Conservation (phyloP, 2,797 vertebrate genomes). For the Helicolenus hilgendorfi region DNA sequence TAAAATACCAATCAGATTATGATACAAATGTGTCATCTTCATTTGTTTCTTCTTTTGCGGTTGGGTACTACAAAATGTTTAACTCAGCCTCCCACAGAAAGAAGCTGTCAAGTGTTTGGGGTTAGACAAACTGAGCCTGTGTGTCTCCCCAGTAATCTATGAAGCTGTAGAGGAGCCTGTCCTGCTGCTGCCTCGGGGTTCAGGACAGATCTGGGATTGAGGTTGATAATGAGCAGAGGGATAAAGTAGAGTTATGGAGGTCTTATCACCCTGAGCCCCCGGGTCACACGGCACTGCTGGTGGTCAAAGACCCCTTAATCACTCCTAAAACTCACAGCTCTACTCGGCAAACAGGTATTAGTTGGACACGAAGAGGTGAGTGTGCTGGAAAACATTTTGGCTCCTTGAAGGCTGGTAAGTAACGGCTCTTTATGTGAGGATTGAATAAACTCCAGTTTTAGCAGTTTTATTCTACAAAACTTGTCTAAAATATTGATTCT, state of each 20-base stretch:
- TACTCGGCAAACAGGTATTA: constrained; percentile 25
- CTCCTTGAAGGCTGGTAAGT: not conserved
- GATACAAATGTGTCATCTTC: not conserved
- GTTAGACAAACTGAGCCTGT: constrained; percentile 60
- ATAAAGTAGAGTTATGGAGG: constrained; percentile 88
- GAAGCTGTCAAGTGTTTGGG: constrained; percentile 61
- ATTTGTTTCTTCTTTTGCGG: constrained; percentile 6
- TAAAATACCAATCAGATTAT: not conserved
- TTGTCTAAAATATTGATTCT: not conserved
- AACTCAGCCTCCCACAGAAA: constrained; percentile 14
- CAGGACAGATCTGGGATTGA: constrained; percentile 71
- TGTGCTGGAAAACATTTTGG: not conserved
- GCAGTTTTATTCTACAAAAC: not conserved
- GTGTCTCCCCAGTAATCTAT: constrained; percentile 78
- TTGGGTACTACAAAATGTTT: constrained; percentile 9
- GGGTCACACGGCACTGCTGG: constrained; percentile 78
- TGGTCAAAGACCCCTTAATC: constrained; percentile 69
- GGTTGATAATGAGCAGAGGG: constrained; percentile 87
- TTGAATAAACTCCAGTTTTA: not conserved
- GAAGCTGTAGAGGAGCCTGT: constrained; percentile 45
- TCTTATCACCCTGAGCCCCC: constrained; percentile 86
- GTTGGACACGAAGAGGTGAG: not conserved
- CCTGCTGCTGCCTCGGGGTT: constrained; percentile 67
- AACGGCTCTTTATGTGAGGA: not conserved
- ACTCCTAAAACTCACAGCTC: constrained; percentile 39